Base-by-base conservation (phyloP, 2,888 invertebrate species). In the Silvanus unidentatus region DNA sequence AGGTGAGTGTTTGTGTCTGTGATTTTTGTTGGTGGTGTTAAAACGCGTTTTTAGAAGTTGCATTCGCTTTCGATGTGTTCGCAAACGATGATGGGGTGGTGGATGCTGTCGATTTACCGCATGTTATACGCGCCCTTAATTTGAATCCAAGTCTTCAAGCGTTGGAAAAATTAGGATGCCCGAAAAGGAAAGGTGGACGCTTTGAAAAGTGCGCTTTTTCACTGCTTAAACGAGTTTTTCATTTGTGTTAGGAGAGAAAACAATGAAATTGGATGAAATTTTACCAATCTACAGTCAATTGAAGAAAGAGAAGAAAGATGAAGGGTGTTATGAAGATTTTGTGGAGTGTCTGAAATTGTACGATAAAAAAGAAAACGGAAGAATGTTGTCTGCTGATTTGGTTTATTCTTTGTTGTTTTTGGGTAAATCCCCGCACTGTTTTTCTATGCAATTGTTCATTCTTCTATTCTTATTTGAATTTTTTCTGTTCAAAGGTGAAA, bases 281-380 rank as follows among this genome's bases (percentile, higher is more conserved):
- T 82, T 96, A 71, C 94, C 96, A 69, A 91, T 99, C 75, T 94
- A 86, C 81, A 82, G 88, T 72, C 88, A 93, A 66, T 67, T 88
- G 65, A 89, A 90, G 78, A 93, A 93, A 77, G 93, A 95, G 76
- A 94, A 58, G 5, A 71, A 71, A 51, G 98, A 99, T 71, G 88
- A 90, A 73, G 99, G 99, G 53, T 89, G 91, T 71, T 94, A 89
- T 72, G 98, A 98, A 74, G 99, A 99, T 80, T 99, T 98, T 81
- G 81, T 97, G 75, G 99, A 99, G 80, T 98, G 97, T 79, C 82
- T 99, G 77, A 98, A 97, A 75, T 83, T 99, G 71, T 99, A 99
- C 81, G 99, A 99, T 82, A 95, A 99, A 77, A 82, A 82, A 68
- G 97, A 97, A 73, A 88, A 97, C 65, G 97, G 98, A 55, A 84